These are phyloP conservation scores for Lysandra coridon DNA, from an alignment of 2,888 invertebrate genomes.

Conservation along the genomic window DNA sequence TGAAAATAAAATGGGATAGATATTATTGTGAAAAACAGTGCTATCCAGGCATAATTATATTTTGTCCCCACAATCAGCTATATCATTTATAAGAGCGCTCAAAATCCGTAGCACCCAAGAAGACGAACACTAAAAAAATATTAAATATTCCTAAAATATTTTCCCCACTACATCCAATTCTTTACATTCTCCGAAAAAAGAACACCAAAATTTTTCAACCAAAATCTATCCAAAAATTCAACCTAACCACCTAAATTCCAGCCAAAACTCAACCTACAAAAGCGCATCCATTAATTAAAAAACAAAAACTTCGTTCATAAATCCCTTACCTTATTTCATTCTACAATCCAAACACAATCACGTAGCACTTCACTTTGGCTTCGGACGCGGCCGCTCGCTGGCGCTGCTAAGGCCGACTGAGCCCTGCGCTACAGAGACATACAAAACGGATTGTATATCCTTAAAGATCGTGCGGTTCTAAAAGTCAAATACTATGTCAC, in stretches of 20 bases:
- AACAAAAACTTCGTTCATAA: background rate
- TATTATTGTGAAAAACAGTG: too few species aligned
- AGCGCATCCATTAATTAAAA: background rate
- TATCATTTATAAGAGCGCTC: too few species aligned
- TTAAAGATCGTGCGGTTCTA: background rate
- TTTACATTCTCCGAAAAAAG: too few species aligned
- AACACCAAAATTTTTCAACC: background rate
- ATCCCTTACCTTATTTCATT: slow-evolving; percentile 15
- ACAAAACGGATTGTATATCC: background rate
- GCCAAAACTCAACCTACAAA: background rate
- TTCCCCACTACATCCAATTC: too few species aligned
- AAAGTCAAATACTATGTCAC: too few species aligned
- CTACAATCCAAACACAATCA: slow-evolving; percentile 6
- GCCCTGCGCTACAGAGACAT: background rate
- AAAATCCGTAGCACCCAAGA: too few species aligned
- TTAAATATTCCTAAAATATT: too few species aligned
- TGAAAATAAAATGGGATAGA: too few species aligned
- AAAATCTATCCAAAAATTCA: background rate
- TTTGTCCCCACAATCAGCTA: too few species aligned
- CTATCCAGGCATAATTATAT: too few species aligned
- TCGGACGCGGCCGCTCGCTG: background rate
- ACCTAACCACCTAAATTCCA: background rate
- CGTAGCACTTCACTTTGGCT: background rate
- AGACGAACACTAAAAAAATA: too few species aligned
- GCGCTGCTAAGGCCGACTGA: background rate